phyloP scores from a whole-genome alignment of 2,888 invertebrate species.

The Stenolophus ochropezus region DNA sequence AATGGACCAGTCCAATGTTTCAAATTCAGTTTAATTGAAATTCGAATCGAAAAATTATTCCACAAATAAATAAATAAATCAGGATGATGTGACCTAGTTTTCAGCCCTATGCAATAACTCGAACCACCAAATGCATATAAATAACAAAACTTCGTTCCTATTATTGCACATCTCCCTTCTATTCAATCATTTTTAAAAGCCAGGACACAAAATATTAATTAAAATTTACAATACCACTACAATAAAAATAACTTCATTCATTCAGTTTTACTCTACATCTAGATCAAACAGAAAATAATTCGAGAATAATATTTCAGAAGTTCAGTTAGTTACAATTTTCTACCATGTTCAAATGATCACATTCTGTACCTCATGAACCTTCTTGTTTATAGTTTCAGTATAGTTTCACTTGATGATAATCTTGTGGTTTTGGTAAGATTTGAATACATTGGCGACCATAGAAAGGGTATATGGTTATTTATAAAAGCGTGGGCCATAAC shows the following conservation, averaged over 20 bases:
- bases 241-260: no score
- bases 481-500: neutral
- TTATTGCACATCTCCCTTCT: neutral
- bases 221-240: neutral
- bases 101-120: neutral
- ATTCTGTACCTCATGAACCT: no score
- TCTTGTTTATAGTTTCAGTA: no score
- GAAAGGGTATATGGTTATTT: no score
- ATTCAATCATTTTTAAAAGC: neutral
- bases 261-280: no score
- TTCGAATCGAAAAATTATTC: neutral
- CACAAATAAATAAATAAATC: neutral
- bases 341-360: no score
- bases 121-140: neutral
- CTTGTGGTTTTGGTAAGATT: no score
- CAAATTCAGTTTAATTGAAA: neutral
- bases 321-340: no score
- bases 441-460: no score
- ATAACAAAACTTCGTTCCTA: neutral
- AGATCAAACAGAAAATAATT: no score
- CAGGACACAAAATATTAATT: neutral
- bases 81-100: neutral
- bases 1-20: neutral
- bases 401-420: no score
- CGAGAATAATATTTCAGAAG: no score